Conservation (phyloP, 2,113 vertebrate species). For the Pardalotus punctatus region DNA sequence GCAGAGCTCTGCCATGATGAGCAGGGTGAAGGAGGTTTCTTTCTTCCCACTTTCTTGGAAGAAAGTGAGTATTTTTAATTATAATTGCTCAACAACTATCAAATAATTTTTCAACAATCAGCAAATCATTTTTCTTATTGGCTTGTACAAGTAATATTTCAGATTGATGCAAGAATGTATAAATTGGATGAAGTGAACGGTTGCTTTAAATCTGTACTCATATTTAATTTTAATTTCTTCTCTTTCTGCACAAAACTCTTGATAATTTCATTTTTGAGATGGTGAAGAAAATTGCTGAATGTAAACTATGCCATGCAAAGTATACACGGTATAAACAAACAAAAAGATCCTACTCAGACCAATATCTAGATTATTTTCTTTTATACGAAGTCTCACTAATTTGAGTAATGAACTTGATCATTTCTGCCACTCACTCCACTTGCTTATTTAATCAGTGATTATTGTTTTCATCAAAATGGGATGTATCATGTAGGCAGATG, state of each 20-base stretch:
- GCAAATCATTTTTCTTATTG: not conserved
- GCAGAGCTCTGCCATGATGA: not conserved
- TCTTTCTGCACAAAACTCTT: not conserved
- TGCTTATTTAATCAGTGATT: constrained; percentile 62
- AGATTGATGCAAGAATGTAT: not conserved
- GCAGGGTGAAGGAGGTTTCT: not conserved
- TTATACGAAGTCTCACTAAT: constrained; percentile 15
- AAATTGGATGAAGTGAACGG: not conserved
- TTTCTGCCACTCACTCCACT: constrained; percentile 28
- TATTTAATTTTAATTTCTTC: not conserved
- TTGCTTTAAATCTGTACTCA: not conserved
- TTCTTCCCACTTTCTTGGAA: not conserved
- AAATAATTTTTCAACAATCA: not conserved
- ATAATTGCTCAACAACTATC: not conserved
- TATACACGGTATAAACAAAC: not conserved
- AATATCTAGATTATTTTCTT: not conserved
- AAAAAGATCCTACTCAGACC: not conserved
- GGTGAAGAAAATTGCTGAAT: not conserved
- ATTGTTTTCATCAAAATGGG: constrained; percentile 61
- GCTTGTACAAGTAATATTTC: not conserved
- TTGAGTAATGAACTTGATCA: constrained; percentile 43
- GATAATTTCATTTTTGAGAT: constrained; percentile 26
- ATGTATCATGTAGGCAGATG: constrained; percentile 10
- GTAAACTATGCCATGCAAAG: not conserved
- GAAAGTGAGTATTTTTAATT: not conserved